Evolutionary conservation across 2,113 vertebrate species (phyloP).

Genomic region (Dicrurus megarhynchus): DNA sequence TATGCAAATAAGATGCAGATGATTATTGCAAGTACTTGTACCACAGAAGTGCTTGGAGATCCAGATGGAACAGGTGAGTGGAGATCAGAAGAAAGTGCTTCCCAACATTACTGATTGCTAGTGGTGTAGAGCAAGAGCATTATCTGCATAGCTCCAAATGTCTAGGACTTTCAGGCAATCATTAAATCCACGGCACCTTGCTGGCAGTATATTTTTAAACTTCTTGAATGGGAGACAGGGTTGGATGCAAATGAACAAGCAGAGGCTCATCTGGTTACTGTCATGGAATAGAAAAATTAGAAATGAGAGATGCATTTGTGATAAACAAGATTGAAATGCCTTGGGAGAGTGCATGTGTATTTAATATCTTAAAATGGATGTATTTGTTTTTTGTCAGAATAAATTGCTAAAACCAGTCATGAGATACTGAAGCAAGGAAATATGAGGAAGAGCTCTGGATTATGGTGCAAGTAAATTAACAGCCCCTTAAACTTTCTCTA

Average conservation of each 20-base stretch:
- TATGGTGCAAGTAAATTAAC: neutral
- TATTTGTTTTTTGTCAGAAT: constrained; percentile 11
- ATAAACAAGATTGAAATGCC: constrained; percentile 42
- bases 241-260: constrained; percentile 9
- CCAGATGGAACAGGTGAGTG: neutral
- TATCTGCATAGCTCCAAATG: neutral
- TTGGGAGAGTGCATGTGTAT: neutral
- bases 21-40: neutral
- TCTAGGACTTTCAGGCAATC: neutral
- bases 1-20: neutral
- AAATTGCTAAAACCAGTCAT: constrained; percentile 22
- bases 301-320: constrained; percentile 30
- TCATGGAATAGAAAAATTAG: constrained; percentile 2
- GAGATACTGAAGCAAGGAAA: neutral
- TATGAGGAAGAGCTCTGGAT: neutral
- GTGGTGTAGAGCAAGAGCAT: neutral
- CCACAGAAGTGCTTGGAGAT: neutral
- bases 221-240: neutral
- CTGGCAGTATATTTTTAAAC: neutral
- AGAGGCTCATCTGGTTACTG: neutral
- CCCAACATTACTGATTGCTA: neutral
- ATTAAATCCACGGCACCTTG: neutral
- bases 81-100: neutral
- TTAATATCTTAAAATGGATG: constrained; percentile 11
- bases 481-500: neutral